Evolutionary conservation across 2,113 vertebrate genomes (phyloP), one percentile per base, ranked within the genome.

Genomic region (Hylia prasina): DNA sequence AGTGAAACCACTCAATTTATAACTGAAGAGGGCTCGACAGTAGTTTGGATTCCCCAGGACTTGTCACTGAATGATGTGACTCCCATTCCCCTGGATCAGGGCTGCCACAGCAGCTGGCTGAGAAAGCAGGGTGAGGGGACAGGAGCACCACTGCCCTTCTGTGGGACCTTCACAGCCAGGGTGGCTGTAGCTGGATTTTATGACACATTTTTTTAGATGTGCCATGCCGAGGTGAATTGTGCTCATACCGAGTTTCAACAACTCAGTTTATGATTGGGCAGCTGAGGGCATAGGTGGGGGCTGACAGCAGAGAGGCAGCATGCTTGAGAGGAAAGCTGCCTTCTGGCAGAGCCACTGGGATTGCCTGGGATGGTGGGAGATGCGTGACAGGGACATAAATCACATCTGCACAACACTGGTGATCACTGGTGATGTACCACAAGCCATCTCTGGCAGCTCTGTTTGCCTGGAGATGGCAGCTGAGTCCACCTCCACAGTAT

Each of bases 351-450:
- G 10, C 39, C 37, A 6, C 15, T 60, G 0, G 0, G 28, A 7
- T 48, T n/a, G 1, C 35, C 56, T 75, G 35, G 15, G 33, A 14
- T 28, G 50, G 37, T 7, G 57, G 24, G 15, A 85, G 35, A 23
- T 10, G 53, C 1, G 3, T 27, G 35, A 39, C 33, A 31, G 40
- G 24, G 72, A 8, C 0, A 0, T 64, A 39, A 54, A 64, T 47
- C 15, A 39, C 2, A 1, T 39, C 33, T 86, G 60, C 20, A 56
- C 54, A 45, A 3, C 50, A 4, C 2, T 53, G 42, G 56, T 24
- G n/a, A 70, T 28, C 90, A n/a, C 0, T n/a, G n/a, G n/a, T n/a
- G 0, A 31, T 21, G 24, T 2, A 42, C 11, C 25, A 37, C 61
- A 64, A 69, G 13, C 23, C 48, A 42, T 11, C 37, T 75, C 61